Conservation (phyloP, 35 echinoderm and acorn worm genomes). For the Hemicentrotus pulcherrimus region DNA sequence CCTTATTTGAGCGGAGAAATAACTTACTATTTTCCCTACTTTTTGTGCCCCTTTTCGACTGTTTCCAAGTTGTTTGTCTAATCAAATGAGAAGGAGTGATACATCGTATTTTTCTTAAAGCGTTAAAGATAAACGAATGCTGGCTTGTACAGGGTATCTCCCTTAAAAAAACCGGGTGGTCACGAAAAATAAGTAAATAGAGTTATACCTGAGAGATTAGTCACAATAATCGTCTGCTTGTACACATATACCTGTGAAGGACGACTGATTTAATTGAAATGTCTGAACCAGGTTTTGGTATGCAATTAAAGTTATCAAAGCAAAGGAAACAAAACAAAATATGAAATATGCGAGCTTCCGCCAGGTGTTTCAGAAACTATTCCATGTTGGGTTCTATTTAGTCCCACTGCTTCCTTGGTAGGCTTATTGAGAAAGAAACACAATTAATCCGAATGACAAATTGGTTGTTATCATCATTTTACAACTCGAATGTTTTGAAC, state of each 20-base stretch:
- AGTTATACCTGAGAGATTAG: background rate
- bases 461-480: background rate
- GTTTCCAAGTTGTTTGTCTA: constrained; percentile 12
- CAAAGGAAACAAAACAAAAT: background rate
- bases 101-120: background rate
- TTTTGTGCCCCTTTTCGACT: background rate
- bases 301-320: background rate
- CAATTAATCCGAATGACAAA: background rate
- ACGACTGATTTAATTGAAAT: background rate
- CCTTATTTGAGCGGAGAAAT: background rate
- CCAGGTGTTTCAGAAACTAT: background rate
- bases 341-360: background rate
- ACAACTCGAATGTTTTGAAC: background rate
- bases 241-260: background rate
- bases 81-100: background rate
- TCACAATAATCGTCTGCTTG: background rate
- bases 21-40: background rate
- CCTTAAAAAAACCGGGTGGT: background rate
- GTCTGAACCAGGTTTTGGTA: background rate
- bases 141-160: background rate
- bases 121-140: background rate
- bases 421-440: background rate
- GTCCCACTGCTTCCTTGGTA: background rate
- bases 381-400: background rate
- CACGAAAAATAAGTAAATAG: background rate